Conservation (phyloP, 2,888 invertebrate species). For the Anthrax anthrax region DNA sequence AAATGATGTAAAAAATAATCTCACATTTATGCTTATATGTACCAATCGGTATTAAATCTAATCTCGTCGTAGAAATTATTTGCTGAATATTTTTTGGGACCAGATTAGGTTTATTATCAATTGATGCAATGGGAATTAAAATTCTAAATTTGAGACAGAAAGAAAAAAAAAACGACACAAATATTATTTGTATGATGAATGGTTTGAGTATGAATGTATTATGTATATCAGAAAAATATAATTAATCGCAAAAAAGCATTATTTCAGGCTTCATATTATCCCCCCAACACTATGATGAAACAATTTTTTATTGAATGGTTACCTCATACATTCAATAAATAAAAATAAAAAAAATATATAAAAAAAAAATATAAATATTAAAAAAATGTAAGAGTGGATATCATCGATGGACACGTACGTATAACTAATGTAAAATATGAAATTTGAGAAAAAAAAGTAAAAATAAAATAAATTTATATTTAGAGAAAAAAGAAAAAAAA, state of each 20-base stretch:
- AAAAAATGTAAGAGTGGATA: slow-evolving; percentile 5
- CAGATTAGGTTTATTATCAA: too few relatives aligned
- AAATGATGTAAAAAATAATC: too few relatives aligned
- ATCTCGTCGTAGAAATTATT: too few relatives aligned
- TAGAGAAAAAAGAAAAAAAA: not conserved
- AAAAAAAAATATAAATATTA: not conserved
- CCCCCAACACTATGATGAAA: slow-evolving; percentile 14
- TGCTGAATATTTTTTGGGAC: too few relatives aligned
- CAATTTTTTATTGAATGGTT: slow-evolving; percentile 12
- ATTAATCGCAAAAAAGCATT: slow-evolving; percentile 24
- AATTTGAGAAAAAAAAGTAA: slow-evolving; percentile 13
- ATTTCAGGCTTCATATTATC: slow-evolving; percentile 22
- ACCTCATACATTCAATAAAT: not conserved
- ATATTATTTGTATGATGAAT: not conserved
- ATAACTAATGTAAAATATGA: slow-evolving; percentile 19
- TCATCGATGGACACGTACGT: slow-evolving; percentile 20
- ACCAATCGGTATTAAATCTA: too few relatives aligned
- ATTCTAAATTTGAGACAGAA: too few relatives aligned
- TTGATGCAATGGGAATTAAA: too few relatives aligned
- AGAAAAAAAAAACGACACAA: too few relatives aligned
- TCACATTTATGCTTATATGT: too few relatives aligned
- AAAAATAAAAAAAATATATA: not conserved
- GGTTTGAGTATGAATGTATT: slow-evolving; percentile 1
- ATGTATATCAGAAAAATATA: slow-evolving; percentile 16
- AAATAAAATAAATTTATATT: not conserved